Percentiles rank a stretch among this genome's conserved stretches.
Evolutionary conservation across 2,888 invertebrate genomes (phyloP).

Genomic region (Dynastes tityus): DNA sequence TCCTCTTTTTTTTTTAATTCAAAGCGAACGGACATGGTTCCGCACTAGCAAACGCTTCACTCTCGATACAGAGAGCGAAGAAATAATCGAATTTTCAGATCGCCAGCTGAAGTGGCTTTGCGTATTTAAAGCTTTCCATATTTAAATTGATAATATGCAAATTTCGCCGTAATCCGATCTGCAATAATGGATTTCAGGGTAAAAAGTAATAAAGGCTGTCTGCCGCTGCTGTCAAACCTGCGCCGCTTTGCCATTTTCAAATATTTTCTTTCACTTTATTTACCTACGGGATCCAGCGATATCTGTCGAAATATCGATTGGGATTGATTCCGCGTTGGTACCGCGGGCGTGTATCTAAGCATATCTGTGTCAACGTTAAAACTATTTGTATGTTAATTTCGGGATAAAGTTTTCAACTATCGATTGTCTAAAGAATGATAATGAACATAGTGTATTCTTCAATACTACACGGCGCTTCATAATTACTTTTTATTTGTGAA

Average conservation of each 20-base stretch:
- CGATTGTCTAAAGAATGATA: not conserved
- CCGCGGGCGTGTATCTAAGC: not conserved
- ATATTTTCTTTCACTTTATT: conserved; percentile 40
- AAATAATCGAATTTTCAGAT: conserved; percentile 38
- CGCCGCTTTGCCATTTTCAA: conserved; percentile 31
- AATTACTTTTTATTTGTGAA: no score
- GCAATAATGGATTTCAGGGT: conserved; percentile 60
- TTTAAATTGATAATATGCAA: conserved; percentile 63
- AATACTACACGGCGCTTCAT: no score
- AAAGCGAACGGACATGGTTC: conserved; percentile 2
- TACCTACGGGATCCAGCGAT: conserved; percentile 4
- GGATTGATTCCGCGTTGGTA: not conserved
- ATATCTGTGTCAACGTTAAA: no score
- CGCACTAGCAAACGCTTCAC: conserved; percentile 16
- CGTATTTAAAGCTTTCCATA: conserved; percentile 56
- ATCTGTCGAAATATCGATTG: conserved; percentile 8
- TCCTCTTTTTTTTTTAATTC: conserved; percentile 1
- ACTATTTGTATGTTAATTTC: no score
- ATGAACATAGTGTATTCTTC: no score
- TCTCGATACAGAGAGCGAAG: conserved; percentile 31
- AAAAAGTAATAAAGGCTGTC: conserved; percentile 49
- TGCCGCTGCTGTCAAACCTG: conserved; percentile 36
- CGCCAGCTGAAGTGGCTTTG: conserved; percentile 18
- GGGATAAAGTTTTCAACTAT: not conserved
- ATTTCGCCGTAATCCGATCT: conserved; percentile 61